Evolutionary conservation across 1,140 invertebrate species (phyloP).

Genomic region (Drosophila varians): DNA sequence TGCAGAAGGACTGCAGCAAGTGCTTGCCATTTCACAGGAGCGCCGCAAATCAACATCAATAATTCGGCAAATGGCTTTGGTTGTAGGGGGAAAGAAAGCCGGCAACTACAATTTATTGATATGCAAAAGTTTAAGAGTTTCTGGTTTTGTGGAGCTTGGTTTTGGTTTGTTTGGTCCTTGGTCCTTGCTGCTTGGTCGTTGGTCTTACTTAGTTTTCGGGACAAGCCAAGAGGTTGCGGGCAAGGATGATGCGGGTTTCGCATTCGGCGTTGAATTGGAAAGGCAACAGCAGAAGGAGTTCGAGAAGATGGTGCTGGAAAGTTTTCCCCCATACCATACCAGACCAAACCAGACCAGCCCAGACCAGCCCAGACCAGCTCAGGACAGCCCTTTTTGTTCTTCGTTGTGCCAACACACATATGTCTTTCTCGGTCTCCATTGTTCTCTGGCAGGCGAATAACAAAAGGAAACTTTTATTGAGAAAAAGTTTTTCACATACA

Average conservation of each 20-base stretch:
- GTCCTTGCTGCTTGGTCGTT: neutral
- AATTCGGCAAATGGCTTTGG: constrained; percentile 53
- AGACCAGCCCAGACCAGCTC: too few species aligned
- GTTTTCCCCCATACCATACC: constrained; percentile 19
- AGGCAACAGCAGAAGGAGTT: constrained; percentile 33
- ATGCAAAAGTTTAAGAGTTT: constrained; percentile 76
- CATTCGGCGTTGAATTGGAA: constrained; percentile 43
- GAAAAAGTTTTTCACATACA: constrained; percentile 77
- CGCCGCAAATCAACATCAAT: constrained; percentile 79
- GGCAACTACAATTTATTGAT: constrained; percentile 71
- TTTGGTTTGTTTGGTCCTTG: constrained; percentile 22
- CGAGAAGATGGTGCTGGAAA: constrained; percentile 31
- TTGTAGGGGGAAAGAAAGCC: neutral
- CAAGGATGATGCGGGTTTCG: constrained; percentile 48
- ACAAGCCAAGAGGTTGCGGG: neutral
- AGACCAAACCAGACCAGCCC: too few species aligned
- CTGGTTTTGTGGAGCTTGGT: constrained; percentile 49
- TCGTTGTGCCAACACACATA: constrained; percentile 38
- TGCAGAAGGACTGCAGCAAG: constrained; percentile 37
- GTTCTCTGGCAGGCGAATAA: constrained; percentile 66
- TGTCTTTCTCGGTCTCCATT: constrained; percentile 52
- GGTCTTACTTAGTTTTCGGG: constrained; percentile 7
- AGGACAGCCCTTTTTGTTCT: constrained; percentile 51
- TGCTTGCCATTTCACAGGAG: constrained; percentile 53
- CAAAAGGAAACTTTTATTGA: constrained; percentile 80